Evolutionary conservation across 23 tunicate genomes (phyloP), one percentile per base, ranked within the genome.

Genomic region (Oikopleura dioica): DNA sequence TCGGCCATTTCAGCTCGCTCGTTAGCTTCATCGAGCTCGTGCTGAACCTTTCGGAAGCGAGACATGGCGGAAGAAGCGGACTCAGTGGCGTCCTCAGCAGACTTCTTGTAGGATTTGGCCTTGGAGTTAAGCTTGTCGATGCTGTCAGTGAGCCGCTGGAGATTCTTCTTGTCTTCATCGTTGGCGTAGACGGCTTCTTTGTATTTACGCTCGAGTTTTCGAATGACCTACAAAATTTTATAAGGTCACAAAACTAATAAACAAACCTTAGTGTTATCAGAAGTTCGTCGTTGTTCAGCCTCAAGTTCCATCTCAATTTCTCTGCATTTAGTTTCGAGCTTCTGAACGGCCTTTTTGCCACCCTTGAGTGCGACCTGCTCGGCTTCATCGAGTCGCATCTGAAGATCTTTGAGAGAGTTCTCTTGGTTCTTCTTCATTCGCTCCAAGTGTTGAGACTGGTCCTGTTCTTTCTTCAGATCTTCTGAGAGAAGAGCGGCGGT

Each of bases 1-100:
- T 94, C 99, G 77, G 95, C 87, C 78, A 94, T 86, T 35, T 94
- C 99, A 33, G 99, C 99, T 59, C 99, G 68, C 38, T 94, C 99
- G 80, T 94, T 95, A 0, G 99, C 89, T 77, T 94, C 99, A 37
- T 94, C 95, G 38, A 94, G 81, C 51, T 94, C 99, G 58, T 86
- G 99, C 1, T 84, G 81, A 5, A 82, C 99, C 80, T 86, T 86
- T 37, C 99, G 79, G 80, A 81, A 94, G 69, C 86, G 86, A 16
- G 95, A 82, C 37, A 94, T 77, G 59, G 86, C 86, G 59, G 76
- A 68, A 78, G 86, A 86, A 36, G 99, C 99, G 67, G 83, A 87
- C 79, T 94, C 99, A 38, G 86, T 80, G 36, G 82, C 79, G 72
- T 86, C 99, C 75, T 94, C 95, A 0, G 99, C 83, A 87, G 82